Percentiles rank a stretch among this genome's conserved stretches.
Evolutionary conservation across 2,113 vertebrate genomes (phyloP).

Genomic region (Pipra filicauda): DNA sequence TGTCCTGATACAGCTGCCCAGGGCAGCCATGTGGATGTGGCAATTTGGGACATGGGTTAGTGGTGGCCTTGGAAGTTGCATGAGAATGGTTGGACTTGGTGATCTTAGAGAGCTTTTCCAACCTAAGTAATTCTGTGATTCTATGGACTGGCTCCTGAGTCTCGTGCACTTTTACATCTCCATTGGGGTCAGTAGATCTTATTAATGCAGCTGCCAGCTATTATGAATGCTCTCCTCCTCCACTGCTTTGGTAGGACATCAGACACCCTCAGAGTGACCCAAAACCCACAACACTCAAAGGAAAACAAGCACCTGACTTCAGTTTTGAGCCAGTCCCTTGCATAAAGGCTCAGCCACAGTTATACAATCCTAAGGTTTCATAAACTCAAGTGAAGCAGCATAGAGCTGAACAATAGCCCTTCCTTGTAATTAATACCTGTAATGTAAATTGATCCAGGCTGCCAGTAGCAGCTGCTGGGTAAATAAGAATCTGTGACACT

Average conservation of each 20-base stretch:
- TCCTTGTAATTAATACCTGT: slow-evolving; percentile 58
- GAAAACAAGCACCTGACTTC: background rate
- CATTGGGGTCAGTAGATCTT: background rate
- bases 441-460: slow-evolving; percentile 34
- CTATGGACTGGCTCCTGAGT: background rate
- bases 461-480: slow-evolving; percentile 30
- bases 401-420: background rate
- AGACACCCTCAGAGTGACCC: background rate
- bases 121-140: background rate
- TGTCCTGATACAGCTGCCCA: background rate
- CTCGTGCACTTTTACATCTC: background rate
- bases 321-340: background rate
- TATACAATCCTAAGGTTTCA: background rate
- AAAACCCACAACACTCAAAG: background rate
- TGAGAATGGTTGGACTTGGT: accelerated
- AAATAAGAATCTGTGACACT: slow-evolving; percentile 56
- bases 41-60: accelerated
- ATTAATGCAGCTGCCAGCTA: background rate
- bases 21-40: accelerated
- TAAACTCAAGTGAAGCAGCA: background rate
- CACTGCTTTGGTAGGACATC: background rate
- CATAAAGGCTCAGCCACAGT: background rate
- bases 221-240: background rate
- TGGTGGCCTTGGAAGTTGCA: background rate
- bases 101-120: background rate